Conservation (phyloP, 2,113 vertebrate species). For the Grallaria varia region DNA sequence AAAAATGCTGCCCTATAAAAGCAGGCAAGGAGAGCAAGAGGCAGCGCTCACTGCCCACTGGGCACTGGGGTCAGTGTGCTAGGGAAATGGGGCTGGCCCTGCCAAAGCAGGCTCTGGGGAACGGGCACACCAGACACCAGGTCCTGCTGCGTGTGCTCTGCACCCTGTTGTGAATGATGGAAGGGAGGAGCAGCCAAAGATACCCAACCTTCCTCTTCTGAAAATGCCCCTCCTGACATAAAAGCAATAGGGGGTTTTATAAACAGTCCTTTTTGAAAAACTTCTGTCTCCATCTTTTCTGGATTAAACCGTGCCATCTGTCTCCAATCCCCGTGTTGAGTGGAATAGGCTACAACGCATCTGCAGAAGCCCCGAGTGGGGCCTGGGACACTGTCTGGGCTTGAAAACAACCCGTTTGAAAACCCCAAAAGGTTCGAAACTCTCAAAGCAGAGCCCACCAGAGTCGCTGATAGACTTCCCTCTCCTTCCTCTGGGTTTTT, state of each 20-base stretch:
- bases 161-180: background rate
- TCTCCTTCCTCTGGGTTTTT: background rate
- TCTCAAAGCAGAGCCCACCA: background rate
- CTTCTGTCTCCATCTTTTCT: slow-evolving; percentile 5
- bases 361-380: background rate
- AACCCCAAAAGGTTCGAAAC: background rate
- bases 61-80: background rate
- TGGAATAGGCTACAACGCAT: rapidly evolving
- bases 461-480: background rate
- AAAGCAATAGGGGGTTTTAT: background rate
- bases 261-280: background rate
- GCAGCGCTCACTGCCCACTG: background rate
- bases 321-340: background rate
- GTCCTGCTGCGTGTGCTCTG: background rate
- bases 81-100: background rate
- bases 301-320: background rate
- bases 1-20: slow-evolving; percentile 24
- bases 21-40: background rate
- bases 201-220: background rate
- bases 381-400: background rate
- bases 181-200: background rate
- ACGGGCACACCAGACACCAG: rapidly evolving
- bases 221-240: background rate
- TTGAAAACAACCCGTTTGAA: background rate
- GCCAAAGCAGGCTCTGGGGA: background rate